Conservation (phyloP, 2,888 invertebrate genomes). For the Clanis bilineata region DNA sequence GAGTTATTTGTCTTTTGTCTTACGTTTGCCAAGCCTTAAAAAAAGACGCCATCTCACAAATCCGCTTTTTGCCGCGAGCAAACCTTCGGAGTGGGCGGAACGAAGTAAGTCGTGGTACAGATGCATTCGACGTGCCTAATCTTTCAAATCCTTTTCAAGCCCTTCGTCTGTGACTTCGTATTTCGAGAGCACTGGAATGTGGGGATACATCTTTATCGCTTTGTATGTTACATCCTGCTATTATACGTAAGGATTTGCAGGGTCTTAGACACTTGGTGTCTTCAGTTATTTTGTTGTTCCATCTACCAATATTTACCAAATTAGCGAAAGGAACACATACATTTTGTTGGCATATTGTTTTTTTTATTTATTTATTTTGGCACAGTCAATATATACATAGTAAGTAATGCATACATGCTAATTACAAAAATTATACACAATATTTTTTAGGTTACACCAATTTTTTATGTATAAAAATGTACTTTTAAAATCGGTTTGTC, state of each 20-base stretch:
- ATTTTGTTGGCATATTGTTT: too few species aligned
- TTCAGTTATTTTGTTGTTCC: neutral
- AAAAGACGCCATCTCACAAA: conserved; percentile 34
- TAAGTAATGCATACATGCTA: too few species aligned
- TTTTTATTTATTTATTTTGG: too few species aligned
- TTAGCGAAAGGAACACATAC: too few species aligned
- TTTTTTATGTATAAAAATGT: too few species aligned
- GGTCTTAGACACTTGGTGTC: neutral
- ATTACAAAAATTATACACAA: too few species aligned
- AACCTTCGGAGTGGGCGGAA: conserved; percentile 35
- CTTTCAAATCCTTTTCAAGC: conserved; percentile 58
- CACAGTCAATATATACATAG: too few species aligned
- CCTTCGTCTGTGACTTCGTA: conserved; percentile 35
- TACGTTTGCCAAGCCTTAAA: conserved; percentile 29
- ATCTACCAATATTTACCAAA: too few species aligned
- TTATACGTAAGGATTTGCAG: too few species aligned
- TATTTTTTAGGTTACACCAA: too few species aligned
- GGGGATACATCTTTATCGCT: neutral
- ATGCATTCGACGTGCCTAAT: conserved; percentile 69
- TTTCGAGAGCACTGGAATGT: conserved; percentile 14
- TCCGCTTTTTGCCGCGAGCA: conserved; percentile 40
- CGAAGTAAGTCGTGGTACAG: conserved; percentile 48
- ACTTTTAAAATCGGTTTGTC: too few species aligned
- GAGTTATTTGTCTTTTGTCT: conserved; percentile 29
- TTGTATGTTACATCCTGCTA: neutral